Conservation (phyloP, 1,140 invertebrate genomes). For the Bacillus rossius region DNA sequence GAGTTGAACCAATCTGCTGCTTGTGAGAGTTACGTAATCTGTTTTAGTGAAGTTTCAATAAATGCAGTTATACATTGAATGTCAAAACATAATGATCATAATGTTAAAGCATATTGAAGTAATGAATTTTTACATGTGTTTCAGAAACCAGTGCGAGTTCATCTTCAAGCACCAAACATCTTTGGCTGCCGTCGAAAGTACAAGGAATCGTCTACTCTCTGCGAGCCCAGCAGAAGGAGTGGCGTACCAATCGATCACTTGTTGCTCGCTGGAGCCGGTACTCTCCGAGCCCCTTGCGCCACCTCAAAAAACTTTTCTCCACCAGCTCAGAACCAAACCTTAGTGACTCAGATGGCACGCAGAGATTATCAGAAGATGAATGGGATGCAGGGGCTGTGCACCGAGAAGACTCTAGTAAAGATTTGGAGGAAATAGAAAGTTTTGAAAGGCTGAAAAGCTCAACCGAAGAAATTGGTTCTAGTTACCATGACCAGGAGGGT, state of each 20-base stretch:
- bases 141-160: no score
- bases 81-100: no score
- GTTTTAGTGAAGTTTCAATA: no score
- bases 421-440: not conserved
- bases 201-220: not conserved
- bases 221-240: not conserved
- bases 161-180: no score
- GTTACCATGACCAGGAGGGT: not conserved
- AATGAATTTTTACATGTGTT: no score
- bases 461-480: not conserved
- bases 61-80: no score
- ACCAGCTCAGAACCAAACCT: not conserved
- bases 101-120: no score
- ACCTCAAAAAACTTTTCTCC: not conserved
- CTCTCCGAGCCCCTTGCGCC: not conserved
- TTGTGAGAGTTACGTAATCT: no score
- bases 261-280: not conserved
- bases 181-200: not conserved
- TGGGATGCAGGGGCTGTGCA: not conserved
- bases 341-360: not conserved
- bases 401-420: not conserved
- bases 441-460: not conserved
- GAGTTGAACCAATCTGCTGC: no score
- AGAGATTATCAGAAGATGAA: not conserved
- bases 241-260: not conserved